phyloP scores from a whole-genome alignment of 2,797 vertebrate species.

The Sphenopsis melanotis region DNA sequence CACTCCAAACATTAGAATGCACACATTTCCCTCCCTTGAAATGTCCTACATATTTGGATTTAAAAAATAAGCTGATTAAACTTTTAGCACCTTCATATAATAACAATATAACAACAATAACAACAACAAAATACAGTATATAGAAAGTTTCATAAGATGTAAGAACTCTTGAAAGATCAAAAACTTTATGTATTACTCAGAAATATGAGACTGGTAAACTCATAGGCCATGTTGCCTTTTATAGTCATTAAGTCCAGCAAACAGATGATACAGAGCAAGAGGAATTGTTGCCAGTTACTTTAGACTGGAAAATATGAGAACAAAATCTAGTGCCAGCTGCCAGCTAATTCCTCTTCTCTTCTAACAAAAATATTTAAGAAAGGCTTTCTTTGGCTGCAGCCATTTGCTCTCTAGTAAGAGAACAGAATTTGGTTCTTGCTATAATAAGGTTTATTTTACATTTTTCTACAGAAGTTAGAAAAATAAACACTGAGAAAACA shows the following conservation, averaged over 20 bases:
- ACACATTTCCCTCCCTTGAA: background rate
- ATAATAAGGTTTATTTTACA: background rate
- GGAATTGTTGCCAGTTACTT: constrained; percentile 68
- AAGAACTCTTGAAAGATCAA: background rate
- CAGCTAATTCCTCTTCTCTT: constrained; percentile 59
- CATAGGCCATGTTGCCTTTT: constrained; percentile 69
- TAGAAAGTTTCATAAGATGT: background rate
- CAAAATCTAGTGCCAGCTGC: constrained; percentile 56
- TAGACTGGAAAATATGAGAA: constrained; percentile 74
- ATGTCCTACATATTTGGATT: background rate
- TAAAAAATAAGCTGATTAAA: background rate
- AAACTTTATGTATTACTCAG: background rate
- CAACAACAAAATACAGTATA: background rate
- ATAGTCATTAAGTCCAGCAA: constrained; percentile 66
- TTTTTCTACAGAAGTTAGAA: background rate
- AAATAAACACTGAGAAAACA: background rate
- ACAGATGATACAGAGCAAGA: constrained; percentile 58
- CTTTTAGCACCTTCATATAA: background rate
- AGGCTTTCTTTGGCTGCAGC: constrained; percentile 5
- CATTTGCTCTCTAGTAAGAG: constrained; percentile 11
- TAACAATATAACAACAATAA: background rate
- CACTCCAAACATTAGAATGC: background rate
- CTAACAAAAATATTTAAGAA: constrained; percentile 43
- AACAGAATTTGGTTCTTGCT: background rate
- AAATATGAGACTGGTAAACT: constrained; percentile 38